Base-by-base conservation (phyloP, 2,797 vertebrate species). In the Lateolabrax maculatus region DNA sequence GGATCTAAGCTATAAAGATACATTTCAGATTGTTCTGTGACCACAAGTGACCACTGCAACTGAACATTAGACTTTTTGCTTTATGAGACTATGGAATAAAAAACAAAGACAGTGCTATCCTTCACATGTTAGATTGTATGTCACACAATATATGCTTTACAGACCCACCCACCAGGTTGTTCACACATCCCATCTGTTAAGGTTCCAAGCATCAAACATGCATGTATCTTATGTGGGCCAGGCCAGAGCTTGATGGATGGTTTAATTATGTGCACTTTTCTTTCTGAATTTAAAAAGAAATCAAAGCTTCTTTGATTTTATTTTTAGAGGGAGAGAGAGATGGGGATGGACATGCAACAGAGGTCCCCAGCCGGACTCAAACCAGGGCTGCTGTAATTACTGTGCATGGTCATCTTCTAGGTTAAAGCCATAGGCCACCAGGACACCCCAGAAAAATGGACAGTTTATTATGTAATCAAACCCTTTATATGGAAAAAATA, bases 221-320 rank as follows among this genome's bases (percentile, higher is more conserved):
- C 29, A 66, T 63, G 53, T 85, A 76, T 90, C 69, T 81, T 90
- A 87, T 87, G 77, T 90, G 52, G 71, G 80, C 51, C 73, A 81
- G 66, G 69, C 52, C 27, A 15, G 63, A 81, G 29, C 71, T 86
- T 91, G 86, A 92, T 87, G 71, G 76, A 90, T 92, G 76, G 75
- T 83, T 86, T 87, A 88, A 88, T 91, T 90, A 89, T 86, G 43
- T 66, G 44, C 19, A 27, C 46, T 79, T 81, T 78, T 87, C 72
- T 74, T 69, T 49, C 19, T 53, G 12, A 39, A 12, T 21, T 34
- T 23, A 23, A 6, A 31, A 68, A 66, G 69, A 18, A n/a, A n/a
- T n/a, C 8, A 64, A 62, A 37, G 18, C 19, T 25, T 65, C 9
- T 66, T 36, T 65, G 13, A 48, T 57, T 58, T 53, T 1, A 75